phyloP scores from a whole-genome alignment of 1,140 invertebrate species.

The Caerostris extrusa region DNA sequence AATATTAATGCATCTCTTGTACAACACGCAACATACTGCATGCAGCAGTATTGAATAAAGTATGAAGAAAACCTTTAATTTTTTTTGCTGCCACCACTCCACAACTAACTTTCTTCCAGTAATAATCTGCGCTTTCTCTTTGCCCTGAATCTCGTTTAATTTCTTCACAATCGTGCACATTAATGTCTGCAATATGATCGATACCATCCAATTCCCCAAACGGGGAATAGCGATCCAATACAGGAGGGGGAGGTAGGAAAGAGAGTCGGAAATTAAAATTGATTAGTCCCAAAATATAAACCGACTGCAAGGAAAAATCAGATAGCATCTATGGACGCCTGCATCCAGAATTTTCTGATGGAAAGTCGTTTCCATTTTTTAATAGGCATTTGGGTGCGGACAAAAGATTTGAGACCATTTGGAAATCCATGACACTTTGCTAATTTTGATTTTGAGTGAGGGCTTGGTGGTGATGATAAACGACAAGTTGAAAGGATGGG shows the following conservation, averaged over 20 bases:
- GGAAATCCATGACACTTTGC: constrained; percentile 10
- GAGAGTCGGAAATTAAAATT: constrained; percentile 69
- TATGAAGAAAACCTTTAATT: background rate
- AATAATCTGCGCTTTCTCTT: background rate
- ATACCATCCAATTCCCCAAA: constrained; percentile 39
- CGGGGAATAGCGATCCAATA: constrained; percentile 55
- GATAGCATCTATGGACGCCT: constrained; percentile 50
- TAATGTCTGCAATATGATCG: constrained; percentile 64
- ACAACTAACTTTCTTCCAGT: no score
- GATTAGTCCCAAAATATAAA: constrained; percentile 73
- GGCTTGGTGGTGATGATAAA: background rate
- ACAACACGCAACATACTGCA: background rate
- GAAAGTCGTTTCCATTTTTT: background rate
- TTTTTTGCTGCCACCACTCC: background rate
- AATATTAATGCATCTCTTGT: constrained; percentile 24
- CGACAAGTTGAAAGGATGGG: background rate
- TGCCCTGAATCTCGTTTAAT: constrained; percentile 58
- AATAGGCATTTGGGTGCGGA: background rate
- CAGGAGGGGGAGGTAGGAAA: background rate
- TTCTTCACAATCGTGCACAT: constrained; percentile 52
- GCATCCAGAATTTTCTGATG: background rate
- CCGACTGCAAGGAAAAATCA: constrained; percentile 2
- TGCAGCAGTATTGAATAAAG: background rate
- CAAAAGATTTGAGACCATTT: constrained; percentile 11
- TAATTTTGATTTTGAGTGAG: background rate